Conservation (phyloP, 2,797 vertebrate species). For the Salmo trutta region DNA sequence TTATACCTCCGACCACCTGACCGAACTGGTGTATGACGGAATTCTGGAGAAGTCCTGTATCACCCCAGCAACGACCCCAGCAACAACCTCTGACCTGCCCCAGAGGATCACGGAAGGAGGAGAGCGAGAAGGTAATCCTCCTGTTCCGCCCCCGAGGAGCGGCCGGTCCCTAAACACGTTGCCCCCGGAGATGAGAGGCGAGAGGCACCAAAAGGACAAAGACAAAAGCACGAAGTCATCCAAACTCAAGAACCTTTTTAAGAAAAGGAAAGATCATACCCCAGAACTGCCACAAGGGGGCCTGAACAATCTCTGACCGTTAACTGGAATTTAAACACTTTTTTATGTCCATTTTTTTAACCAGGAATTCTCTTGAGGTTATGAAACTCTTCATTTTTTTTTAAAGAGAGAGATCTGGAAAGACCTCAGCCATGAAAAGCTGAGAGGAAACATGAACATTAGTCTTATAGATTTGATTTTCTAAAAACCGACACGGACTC, state of each 20-base stretch:
- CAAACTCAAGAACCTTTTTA: conserved; percentile 95
- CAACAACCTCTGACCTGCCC: conserved; percentile 74
- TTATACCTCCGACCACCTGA: conserved; percentile 60
- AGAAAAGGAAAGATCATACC: conserved; percentile 83
- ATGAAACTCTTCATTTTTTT: conserved; percentile 7
- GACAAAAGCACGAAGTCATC: conserved; percentile 90
- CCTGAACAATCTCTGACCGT: conserved; percentile 68
- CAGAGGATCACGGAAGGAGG: conserved; percentile 58
- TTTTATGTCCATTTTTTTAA: conserved; percentile 23
- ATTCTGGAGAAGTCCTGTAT: conserved; percentile 94
- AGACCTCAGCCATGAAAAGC: neutral
- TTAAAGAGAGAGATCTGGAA: neutral
- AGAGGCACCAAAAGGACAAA: conserved; percentile 74
- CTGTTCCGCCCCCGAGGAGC: conserved; percentile 24
- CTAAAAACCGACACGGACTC: neutral
- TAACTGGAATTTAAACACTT: neutral
- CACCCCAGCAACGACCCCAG: conserved; percentile 60
- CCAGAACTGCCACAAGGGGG: conserved; percentile 63
- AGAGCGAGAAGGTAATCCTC: conserved; percentile 22
- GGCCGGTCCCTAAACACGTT: conserved; percentile 51
- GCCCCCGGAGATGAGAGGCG: conserved; percentile 64
- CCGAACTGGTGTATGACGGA: conserved; percentile 91
- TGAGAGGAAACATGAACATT: neutral
- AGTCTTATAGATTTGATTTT: neutral
- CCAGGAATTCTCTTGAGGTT: neutral